Evolutionary conservation across 2,888 invertebrate species (phyloP), one percentile per base, ranked within the genome.

Genomic region (Aphodius granarius): DNA sequence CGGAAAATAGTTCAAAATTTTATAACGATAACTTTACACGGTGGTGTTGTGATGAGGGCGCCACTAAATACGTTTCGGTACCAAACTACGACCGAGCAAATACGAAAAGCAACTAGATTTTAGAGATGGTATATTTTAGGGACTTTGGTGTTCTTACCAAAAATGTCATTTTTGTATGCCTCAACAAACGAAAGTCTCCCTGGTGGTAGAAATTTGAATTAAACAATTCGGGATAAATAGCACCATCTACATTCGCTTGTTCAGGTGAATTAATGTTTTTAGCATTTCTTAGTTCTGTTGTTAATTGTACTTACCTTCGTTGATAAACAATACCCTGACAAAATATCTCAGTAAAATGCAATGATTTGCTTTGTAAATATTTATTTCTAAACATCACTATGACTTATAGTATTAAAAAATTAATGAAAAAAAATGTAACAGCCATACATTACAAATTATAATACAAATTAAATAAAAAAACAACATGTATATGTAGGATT

Each of bases 361-460:
- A 71, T 16, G 22, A 5, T 23, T 62, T 72, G 20, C 63, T 78
- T 77, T 78, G 75, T 78, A 78, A 78, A 77, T 79, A 79, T 79
- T 81, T 81, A 81, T 81, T 85, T 86, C 85, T 86, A 85, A 82
- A 86, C 85, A 86, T 86, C 85, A 86, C 85, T 86, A 84, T 85
- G 84, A 86, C 84, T 85, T 84, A 82, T 84, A 82, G 83, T 78
- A 78, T 82, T 84, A 82, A 83, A 84, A 85, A 85, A 83, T 84
- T 84, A 85, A 21, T 85, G 84, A 85, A 86, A 85, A 86, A 85
- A 85, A 83, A 85, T 84, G 84, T 86, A 86, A 86, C 86, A 86
- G 86, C 85, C 85, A 86, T 86, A 85, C 85, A 85, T 82, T 83
- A 83, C 84, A 85, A 85, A 85, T 84, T 84, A 86, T 85, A 80